Percentiles rank a stretch among this genome's conserved stretches.
Conservation (phyloP, 2,113 vertebrate genomes). For the Collichthys lucidus region DNA sequence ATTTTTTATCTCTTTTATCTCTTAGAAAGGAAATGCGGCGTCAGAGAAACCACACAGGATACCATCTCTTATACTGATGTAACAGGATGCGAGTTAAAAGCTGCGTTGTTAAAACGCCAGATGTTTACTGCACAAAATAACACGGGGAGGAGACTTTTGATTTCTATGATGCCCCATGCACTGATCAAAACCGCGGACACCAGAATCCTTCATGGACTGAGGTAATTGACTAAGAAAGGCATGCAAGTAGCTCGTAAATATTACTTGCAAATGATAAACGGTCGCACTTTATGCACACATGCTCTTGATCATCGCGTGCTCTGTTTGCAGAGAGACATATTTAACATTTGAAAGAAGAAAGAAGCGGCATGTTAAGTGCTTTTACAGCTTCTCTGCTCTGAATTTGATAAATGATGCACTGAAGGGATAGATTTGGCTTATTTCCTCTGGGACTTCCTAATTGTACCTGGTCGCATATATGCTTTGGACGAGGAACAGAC, state of each 20-base stretch:
- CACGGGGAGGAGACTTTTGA: not conserved
- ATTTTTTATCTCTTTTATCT: not conserved
- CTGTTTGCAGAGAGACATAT: not conserved
- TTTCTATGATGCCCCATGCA: not conserved
- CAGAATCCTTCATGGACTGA: conserved; percentile 20
- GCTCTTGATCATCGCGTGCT: conserved; percentile 34
- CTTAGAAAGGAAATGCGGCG: not conserved
- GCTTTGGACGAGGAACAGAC: conserved; percentile 59
- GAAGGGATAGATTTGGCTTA: conserved; percentile 12
- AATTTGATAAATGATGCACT: conserved; percentile 28
- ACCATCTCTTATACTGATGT: not conserved
- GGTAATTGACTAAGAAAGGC: conserved; percentile 16
- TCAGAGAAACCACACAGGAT: conserved; percentile 5
- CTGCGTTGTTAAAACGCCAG: not conserved
- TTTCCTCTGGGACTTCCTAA: conserved; percentile 67
- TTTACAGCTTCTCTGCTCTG: conserved; percentile 21
- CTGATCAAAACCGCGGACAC: conserved; percentile 12
- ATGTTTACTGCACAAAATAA: conserved; percentile 19
- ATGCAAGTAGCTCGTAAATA: conserved; percentile 36
- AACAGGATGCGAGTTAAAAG: conserved; percentile 23
- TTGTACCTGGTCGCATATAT: conserved; percentile 51
- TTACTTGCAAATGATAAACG: not conserved
- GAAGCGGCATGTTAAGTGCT: conserved; percentile 3
- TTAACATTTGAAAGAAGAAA: not conserved
- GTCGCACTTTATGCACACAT: conserved; percentile 26